Evolutionary conservation across 2,797 vertebrate genomes (phyloP).

Genomic region (Xiphophorus birchmanni): DNA sequence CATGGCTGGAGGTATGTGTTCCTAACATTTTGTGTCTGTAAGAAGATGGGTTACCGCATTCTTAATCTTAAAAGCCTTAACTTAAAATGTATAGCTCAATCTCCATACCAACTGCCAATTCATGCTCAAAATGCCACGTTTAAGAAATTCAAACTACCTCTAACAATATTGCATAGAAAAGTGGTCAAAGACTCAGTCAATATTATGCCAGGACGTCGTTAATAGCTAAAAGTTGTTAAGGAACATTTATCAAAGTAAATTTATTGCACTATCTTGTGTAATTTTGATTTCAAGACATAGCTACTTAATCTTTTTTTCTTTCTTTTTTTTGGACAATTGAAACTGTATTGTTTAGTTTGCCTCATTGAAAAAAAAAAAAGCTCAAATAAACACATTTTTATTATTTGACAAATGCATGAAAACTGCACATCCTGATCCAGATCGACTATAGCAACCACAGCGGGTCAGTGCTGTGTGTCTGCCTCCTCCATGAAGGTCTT

Average conservation of each 20-base stretch:
- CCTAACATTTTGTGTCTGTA: neutral
- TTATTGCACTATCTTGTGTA: neutral
- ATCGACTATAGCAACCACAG: neutral
- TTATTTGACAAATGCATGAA: neutral
- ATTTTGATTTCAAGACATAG: no score
- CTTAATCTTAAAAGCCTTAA: neutral
- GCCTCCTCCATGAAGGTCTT: slow-evolving; percentile 39
- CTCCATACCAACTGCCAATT: neutral
- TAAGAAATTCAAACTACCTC: neutral
- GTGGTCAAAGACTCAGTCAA: neutral
- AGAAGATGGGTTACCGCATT: neutral
- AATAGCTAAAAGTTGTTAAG: neutral
- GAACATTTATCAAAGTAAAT: neutral
- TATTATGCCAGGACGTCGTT: no score
- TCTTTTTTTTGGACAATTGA: neutral
- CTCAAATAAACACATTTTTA: neutral
- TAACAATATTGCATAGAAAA: neutral
- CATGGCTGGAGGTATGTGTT: neutral
- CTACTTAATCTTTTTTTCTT: neutral
- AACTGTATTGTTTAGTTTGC: neutral
- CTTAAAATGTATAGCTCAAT: neutral
- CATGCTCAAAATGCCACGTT: neutral
- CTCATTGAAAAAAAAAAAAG: neutral
- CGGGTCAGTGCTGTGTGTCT: slow-evolving; percentile 1
- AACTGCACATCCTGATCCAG: neutral